Base-by-base conservation (phyloP, 2,888 invertebrate genomes). In the Drosophila basisetae region DNA sequence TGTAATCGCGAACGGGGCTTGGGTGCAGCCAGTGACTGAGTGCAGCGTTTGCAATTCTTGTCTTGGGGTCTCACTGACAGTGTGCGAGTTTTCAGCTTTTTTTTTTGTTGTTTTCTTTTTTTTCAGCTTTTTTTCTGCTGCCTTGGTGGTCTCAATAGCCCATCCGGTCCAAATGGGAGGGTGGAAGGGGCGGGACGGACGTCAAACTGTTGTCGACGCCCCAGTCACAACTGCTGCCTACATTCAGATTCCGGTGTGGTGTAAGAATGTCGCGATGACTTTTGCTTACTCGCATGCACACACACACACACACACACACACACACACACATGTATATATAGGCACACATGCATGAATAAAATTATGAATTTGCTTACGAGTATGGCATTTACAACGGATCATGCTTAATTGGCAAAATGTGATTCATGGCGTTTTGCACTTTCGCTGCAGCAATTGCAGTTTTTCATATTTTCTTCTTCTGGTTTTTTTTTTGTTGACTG, bases 361-460 rank as follows among this genome's bases (percentile, higher is more conserved):
- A 76, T 88, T 83, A 78, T 80, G 73, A 81, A 65, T 80, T 71
- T 78, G 78, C 87, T 82, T 86, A 75, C 80, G 80, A 76, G n/a
- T 76, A 35, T 49, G 71, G 62, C 68, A 68, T 65, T 87, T 86
- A 85, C 90, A 87, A 84, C 78, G 78, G 85, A 76, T 90, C 90
- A 88, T 87, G 86, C 90, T 89, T 89, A 87, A 89, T 87, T 89
- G 79, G 90, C 86, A 90, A 76, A 90, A 90, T 90, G 76, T 86
- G 90, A 86, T 86, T 89, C 86, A 86, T 90, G 89, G 86, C 86
- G 73, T 88, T 81, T 65, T 85, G 89, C 83, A 87, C 90, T 87
- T 89, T 87, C 80, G 70, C 55, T 70, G 68, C 54, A 39, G 63
- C 50, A 39, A 56, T 53, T 75, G 60, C 53, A 68, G 59, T 78